Percentiles rank a stretch among this genome's conserved stretches.
Evolutionary conservation across 2,888 invertebrate species (phyloP).

Genomic region (Eupithecia pulchellata): DNA sequence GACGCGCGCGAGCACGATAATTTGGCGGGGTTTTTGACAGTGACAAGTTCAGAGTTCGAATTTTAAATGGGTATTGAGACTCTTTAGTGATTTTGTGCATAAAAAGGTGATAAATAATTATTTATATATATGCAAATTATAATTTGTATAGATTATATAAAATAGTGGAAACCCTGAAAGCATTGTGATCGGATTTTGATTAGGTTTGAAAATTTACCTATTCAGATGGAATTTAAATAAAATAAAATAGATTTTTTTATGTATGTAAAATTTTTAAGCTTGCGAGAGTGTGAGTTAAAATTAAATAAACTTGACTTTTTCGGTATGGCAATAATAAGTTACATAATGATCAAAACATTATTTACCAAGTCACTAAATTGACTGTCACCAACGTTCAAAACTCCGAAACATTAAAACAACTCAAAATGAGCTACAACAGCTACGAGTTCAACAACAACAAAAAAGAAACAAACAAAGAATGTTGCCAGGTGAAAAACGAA

Average conservation of each 20-base stretch:
- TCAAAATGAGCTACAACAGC: conserved; percentile 68
- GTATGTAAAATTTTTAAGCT: not conserved
- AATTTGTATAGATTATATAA: no score
- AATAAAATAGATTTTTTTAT: not conserved
- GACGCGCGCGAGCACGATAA: conserved; percentile 68
- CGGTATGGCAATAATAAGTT: no score
- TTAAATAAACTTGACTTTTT: no score
- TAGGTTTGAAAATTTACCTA: not conserved
- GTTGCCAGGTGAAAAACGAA: conserved; percentile 73
- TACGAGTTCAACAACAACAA: conserved; percentile 62
- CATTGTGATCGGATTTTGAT: not conserved
- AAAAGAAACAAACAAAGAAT: conserved; percentile 53
- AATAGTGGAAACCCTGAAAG: not conserved
- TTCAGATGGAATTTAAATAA: not conserved
- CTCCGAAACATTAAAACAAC: not conserved
- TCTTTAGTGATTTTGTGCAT: not conserved
- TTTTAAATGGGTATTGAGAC: conserved; percentile 4
- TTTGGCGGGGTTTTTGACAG: conserved; percentile 39
- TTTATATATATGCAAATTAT: no score
- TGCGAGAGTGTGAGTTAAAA: not conserved
- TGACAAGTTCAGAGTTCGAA: conserved; percentile 27
- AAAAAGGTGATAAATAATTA: not conserved
- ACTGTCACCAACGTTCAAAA: not conserved
- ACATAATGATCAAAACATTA: not conserved
- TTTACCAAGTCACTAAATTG: not conserved